Conservation (phyloP, 2,113 vertebrate species). For the Silurus glanis region DNA sequence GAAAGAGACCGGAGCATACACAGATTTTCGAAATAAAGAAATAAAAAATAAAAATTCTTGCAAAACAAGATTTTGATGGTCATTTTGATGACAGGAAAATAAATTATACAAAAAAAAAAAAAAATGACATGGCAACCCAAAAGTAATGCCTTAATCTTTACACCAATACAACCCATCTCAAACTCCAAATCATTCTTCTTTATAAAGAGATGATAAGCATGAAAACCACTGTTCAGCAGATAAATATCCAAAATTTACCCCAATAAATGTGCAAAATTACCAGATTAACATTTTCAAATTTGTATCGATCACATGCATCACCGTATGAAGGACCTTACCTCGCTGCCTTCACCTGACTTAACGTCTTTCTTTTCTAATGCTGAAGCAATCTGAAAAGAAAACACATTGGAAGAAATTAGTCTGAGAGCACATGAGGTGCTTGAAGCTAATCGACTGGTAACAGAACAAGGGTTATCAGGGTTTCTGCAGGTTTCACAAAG, state of each 20-base stretch:
- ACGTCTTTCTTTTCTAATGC: slow-evolving; percentile 74
- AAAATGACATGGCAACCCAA: background rate
- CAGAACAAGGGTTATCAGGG: background rate
- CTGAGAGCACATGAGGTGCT: background rate
- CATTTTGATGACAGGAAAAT: background rate
- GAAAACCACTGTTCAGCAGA: background rate
- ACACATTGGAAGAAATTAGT: background rate
- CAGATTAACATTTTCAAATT: background rate
- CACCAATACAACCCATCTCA: background rate
- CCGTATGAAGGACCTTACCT: slow-evolving; percentile 70
- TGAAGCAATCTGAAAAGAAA: slow-evolving; percentile 76
- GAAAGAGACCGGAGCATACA: background rate
- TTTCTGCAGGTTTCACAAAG: no score
- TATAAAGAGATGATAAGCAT: background rate
- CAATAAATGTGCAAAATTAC: background rate
- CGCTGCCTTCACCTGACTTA: slow-evolving; percentile 69
- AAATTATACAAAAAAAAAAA: background rate
- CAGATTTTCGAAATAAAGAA: background rate
- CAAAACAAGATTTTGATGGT: background rate
- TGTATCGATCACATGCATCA: background rate
- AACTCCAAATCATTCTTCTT: background rate
- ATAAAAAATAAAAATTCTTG: background rate
- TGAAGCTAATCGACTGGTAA: background rate
- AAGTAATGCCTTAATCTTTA: background rate
- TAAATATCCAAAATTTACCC: background rate